These are phyloP conservation scores for Rotaria magnacalcarata DNA, from an alignment of 2,888 invertebrate species.

Conservation along the genomic window DNA sequence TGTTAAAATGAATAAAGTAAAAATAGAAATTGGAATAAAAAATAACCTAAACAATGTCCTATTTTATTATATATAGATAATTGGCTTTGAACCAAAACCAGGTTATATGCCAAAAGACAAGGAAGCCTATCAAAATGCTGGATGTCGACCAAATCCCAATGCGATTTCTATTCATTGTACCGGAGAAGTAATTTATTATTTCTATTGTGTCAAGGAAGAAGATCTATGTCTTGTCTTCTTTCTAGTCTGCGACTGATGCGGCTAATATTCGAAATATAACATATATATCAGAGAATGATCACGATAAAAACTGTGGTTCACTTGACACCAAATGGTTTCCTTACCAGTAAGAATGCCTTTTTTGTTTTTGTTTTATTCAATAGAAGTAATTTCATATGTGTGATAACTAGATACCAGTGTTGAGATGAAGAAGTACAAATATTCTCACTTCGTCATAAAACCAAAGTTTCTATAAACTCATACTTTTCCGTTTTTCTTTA, in stretches of 20 bases:
- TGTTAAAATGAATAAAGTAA: slow-evolving; percentile 34
- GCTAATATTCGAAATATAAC: not conserved
- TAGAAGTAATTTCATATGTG: too few relatives aligned
- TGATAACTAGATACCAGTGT: too few relatives aligned
- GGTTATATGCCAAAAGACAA: not conserved
- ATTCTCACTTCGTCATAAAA: too few relatives aligned
- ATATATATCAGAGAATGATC: not conserved
- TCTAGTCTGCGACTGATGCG: not conserved
- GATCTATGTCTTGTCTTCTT: not conserved
- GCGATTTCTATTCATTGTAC: slow-evolving; percentile 5
- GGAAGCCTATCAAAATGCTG: not conserved
- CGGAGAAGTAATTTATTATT: not conserved
- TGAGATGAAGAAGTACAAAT: too few relatives aligned
- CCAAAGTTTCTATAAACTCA: too few relatives aligned
- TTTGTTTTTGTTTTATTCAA: not conserved
- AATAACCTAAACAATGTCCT: not conserved
- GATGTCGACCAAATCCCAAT: slow-evolving; percentile 42
- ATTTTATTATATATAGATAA: not conserved
- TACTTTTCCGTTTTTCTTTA: too few relatives aligned
- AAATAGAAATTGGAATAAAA: not conserved
- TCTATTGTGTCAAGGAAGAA: not conserved
- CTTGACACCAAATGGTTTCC: slow-evolving; percentile 3
- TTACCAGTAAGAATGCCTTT: not conserved
- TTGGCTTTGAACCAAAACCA: not conserved
- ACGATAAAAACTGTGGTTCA: not conserved